Evolutionary conservation across 2,113 vertebrate genomes (phyloP).

Genomic region (Eolophus roseicapilla): DNA sequence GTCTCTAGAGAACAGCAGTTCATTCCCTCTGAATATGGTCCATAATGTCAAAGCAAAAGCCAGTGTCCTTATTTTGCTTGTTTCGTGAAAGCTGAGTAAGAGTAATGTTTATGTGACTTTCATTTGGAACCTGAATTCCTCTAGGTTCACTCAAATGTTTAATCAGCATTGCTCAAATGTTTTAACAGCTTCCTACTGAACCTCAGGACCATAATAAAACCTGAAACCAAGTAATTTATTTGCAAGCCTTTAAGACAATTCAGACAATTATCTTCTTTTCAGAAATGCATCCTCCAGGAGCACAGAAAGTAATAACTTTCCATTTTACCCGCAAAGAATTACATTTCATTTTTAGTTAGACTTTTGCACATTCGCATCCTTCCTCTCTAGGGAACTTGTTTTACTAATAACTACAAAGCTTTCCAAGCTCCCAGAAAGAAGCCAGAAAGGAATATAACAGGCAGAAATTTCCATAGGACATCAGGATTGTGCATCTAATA

Average conservation of each 20-base stretch:
- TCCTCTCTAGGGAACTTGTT: neutral
- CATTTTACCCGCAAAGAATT: neutral
- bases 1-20: neutral
- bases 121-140: neutral
- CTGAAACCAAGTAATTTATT: neutral
- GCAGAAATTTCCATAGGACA: neutral
- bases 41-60: neutral
- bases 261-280: neutral
- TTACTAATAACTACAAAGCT: neutral
- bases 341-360: neutral
- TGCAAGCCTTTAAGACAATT: neutral
- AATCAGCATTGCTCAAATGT: neutral
- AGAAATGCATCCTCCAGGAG: neutral
- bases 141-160: neutral
- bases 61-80: neutral
- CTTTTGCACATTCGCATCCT: neutral
- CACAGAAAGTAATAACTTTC: neutral
- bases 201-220: slow-evolving; percentile 1
- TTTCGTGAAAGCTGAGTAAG: neutral
- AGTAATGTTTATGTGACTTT: neutral
- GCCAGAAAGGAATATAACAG: neutral
- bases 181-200: slow-evolving; percentile 9
- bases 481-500: neutral
- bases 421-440: neutral
- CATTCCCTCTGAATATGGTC: neutral